Percentiles rank a stretch among this genome's conserved stretches.
Conservation (phyloP, 2,888 invertebrate species). For the Vesta saturnalis region DNA sequence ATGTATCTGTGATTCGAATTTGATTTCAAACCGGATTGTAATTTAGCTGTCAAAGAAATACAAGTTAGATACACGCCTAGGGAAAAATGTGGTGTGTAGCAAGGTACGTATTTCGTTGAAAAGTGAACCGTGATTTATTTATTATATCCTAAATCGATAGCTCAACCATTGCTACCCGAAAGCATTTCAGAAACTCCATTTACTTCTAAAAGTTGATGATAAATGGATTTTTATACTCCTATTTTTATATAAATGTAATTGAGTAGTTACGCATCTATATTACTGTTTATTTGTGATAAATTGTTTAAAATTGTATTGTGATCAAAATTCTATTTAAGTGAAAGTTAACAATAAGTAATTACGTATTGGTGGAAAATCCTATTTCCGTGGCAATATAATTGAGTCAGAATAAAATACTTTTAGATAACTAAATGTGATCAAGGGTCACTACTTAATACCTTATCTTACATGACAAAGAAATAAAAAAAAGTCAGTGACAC, state of each 20-base stretch:
- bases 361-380: background rate
- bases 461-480: background rate
- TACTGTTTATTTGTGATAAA: background rate
- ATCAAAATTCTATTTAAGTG: too few species aligned
- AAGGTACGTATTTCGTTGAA: constrained; percentile 30
- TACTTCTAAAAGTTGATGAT: constrained; percentile 27
- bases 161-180: constrained; percentile 26
- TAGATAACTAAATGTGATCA: background rate
- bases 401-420: constrained; percentile 1
- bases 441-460: background rate
- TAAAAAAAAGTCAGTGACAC: background rate
- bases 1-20: constrained; percentile 12
- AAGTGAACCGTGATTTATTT: constrained; percentile 36
- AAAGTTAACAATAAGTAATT: background rate
- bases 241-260: constrained; percentile 18
- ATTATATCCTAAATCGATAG: constrained; percentile 36
- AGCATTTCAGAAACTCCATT: constrained; percentile 28
- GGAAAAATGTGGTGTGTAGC: constrained; percentile 24
- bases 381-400: background rate
- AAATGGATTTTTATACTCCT: constrained; percentile 22
- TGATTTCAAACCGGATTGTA: constrained; percentile 28
- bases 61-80: constrained; percentile 27
- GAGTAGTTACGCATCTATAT: constrained; percentile 7
- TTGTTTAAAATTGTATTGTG: too few species aligned
- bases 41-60: constrained; percentile 37